Conservation (phyloP, 2,888 invertebrate genomes). For the Patella ulyssiponensis region DNA sequence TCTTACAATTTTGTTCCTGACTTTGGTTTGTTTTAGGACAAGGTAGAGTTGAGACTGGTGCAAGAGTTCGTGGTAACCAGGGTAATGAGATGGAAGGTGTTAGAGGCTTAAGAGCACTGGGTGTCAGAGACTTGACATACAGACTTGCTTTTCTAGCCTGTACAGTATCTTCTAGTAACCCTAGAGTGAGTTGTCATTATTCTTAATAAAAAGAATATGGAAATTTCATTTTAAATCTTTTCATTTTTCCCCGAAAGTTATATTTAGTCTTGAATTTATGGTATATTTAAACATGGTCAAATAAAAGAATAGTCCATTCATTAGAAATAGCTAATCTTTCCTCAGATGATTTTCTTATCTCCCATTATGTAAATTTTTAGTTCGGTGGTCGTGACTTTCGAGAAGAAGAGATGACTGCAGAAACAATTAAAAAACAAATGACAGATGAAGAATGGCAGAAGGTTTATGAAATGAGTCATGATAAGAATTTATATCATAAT, state of each 20-base stretch:
- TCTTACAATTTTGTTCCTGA: too few relatives aligned
- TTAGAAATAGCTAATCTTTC: background rate
- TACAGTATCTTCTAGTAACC: slow-evolving; percentile 88
- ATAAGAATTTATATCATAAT: slow-evolving; percentile 89
- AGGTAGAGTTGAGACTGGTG: slow-evolving; percentile 85
- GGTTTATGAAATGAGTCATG: slow-evolving; percentile 96
- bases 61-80: slow-evolving; percentile 78
- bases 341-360: background rate
- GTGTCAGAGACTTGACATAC: slow-evolving; percentile 88
- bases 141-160: slow-evolving; percentile 95
- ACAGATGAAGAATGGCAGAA: slow-evolving; percentile 85
- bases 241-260: too few relatives aligned
- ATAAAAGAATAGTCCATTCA: too few relatives aligned
- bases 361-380: slow-evolving; percentile 60
- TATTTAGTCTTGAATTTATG: too few relatives aligned
- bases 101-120: slow-evolving; percentile 87
- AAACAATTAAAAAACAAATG: slow-evolving; percentile 94
- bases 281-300: too few relatives aligned
- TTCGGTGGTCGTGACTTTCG: slow-evolving; percentile 89
- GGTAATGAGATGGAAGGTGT: slow-evolving; percentile 85
- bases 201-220: too few relatives aligned
- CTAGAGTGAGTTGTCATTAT: slow-evolving; percentile 74
- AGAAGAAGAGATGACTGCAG: slow-evolving; percentile 90
- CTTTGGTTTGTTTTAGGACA: background rate
- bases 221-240: too few relatives aligned